phyloP scores from a whole-genome alignment of 1,140 invertebrate species.

The Alviniconcha marisindica region DNA sequence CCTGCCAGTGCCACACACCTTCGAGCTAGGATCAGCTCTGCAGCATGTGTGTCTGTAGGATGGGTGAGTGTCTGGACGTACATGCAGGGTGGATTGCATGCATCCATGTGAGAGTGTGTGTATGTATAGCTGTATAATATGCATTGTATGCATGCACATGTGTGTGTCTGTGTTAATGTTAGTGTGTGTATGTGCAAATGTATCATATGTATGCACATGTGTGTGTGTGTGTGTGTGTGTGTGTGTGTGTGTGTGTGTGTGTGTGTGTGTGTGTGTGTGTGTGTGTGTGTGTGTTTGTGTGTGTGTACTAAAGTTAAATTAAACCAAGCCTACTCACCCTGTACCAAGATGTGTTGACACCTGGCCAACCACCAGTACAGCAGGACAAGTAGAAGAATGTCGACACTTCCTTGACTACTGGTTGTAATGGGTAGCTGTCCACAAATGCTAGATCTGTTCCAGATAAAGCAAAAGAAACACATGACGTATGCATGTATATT shows the following conservation, averaged over 20 bases:
- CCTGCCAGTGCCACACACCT: neutral
- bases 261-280: constrained; percentile 1
- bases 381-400: neutral
- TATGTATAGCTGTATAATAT: neutral
- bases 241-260: neutral
- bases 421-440: neutral
- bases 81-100: neutral
- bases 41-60: neutral
- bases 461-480: constrained; percentile 11
- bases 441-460: neutral
- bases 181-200: constrained; percentile 17
- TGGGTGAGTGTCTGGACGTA: neutral
- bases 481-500: no score
- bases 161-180: neutral
- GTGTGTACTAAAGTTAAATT: no score
- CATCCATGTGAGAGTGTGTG: neutral
- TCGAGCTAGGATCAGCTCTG: neutral
- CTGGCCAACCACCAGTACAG: neutral
- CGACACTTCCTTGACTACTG: neutral
- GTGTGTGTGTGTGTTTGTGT: neutral
- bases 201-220: constrained; percentile 7
- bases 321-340: no score
- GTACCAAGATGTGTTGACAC: neutral
- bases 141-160: neutral
- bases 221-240: neutral